Evolutionary conservation across 1,140 invertebrate genomes (phyloP), one percentile per base, ranked within the genome.

Genomic region (Neodiprion virginianus): DNA sequence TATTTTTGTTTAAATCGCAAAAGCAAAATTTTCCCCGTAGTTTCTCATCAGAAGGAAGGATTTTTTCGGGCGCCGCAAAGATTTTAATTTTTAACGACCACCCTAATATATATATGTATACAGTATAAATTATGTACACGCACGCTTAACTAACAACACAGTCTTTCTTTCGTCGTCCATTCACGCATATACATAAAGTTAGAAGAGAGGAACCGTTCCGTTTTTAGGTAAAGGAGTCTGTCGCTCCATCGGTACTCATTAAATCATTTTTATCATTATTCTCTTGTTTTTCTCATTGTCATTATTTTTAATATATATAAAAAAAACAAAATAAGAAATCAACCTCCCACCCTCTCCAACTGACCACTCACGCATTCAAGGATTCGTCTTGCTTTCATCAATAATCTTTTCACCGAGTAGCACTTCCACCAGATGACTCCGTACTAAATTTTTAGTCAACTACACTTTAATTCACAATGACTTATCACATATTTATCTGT

Each of bases 401-500:
- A 40, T 68, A 23, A n/a, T 75, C 66, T 72, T 65, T 74, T 80
- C 77, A 80, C 75, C 76, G 74, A 82, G 73, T 81, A 61, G 11
- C 79, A 75, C 78, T 82, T 81, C 73, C 75, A 81, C 74, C 76
- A 73, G 74, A 79, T 61, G 28, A 40, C 28, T 61, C n/a, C 74
- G 28, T 70, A 70, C 69, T 74, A 40, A 17, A 48, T 74, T 47
- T 53, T 74, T 70, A 17, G 17, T 72, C 50, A 11, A 23, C n/a
- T 61, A 11, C 11, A 61, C 53, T 12, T 77, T 75, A 87, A 81
- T 84, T 86, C 84, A 84, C 83, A 88, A 86, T 84, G 84, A 88
- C 86, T 85, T 88, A 88, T 88, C 87, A 88, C 87, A 88, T 87
- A 81, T 87, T 85, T 86, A 84, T 82, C 81, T 77, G 50, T 73